These are phyloP conservation scores for Hyles lineata DNA, from an alignment of 2,888 invertebrate species.

Conservation along the genomic window DNA sequence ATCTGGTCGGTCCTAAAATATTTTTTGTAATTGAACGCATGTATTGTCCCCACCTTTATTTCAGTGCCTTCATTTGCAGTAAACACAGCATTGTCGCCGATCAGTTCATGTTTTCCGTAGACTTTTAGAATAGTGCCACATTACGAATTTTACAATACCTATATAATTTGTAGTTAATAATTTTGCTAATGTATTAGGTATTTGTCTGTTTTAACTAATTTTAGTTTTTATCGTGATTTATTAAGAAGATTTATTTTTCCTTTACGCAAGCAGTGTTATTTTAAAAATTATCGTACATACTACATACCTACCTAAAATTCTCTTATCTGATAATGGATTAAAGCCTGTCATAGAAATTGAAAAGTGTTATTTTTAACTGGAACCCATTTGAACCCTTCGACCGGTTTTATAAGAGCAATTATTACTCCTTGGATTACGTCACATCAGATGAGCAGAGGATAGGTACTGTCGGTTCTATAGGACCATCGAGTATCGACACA, in stretches of 20 bases:
- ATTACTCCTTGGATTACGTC: not conserved
- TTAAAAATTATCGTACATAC: slow-evolving; percentile 65
- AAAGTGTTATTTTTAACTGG: slow-evolving; percentile 26
- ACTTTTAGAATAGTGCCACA: slow-evolving; percentile 61
- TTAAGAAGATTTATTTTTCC: slow-evolving; percentile 43
- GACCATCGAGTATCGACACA: no score
- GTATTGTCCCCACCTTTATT: slow-evolving; percentile 71
- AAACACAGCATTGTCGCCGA: slow-evolving; percentile 58
- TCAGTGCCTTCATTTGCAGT: slow-evolving; percentile 74
- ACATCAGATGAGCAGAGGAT: not conserved
- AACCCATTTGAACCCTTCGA: not conserved
- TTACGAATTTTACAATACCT: slow-evolving; percentile 57
- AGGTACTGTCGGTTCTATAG: no score
- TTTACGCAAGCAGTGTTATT: slow-evolving; percentile 54
- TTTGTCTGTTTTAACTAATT: slow-evolving; percentile 64
- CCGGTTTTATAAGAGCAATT: not conserved
- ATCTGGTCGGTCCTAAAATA: slow-evolving; percentile 12
- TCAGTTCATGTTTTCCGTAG: slow-evolving; percentile 60
- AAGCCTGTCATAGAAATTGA: slow-evolving; percentile 65
- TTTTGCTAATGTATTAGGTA: slow-evolving; percentile 66
- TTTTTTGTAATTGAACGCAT: slow-evolving; percentile 18
- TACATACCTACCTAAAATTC: slow-evolving; percentile 68
- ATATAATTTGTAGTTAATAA: slow-evolving; percentile 62
- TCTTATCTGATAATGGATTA: slow-evolving; percentile 78
- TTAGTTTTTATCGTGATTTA: slow-evolving; percentile 65